Base-by-base conservation (phyloP, 2,888 invertebrate species). In the Tachina grossa region DNA sequence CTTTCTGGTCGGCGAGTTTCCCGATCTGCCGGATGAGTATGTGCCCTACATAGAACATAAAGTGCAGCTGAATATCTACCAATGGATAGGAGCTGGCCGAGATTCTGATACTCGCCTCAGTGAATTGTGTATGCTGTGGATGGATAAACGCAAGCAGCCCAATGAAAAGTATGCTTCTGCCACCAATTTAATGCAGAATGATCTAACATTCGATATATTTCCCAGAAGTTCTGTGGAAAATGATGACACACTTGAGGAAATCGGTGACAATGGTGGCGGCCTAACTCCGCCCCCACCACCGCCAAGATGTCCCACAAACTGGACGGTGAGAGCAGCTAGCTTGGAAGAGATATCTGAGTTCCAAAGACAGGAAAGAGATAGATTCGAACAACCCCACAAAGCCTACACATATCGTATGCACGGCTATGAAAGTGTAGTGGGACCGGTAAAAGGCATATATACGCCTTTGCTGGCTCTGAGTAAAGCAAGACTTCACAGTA, bases 61-160 rank as follows among this genome's bases (percentile, higher is more conserved):
- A 91, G 93, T 94, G 1, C 94, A 94, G 84, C 92, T 95, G 85
- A 95, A 95, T 90, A 94, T 94, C 82, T 92, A 93, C 87, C 92
- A 92, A 90, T 98, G 98, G 98, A 98, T 98, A 84, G 98, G 98
- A 2, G 97, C 97, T 9, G 98, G 98, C 0, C 94, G 98, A 8
- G 98, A 98, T 91, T 96, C 97, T 3, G 98, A 98, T 92, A 94
- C 95, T 5, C 94, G 96, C 55, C 93, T 98, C 14, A 93, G 95
- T 8, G 94, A 95, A 5, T 93, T 98, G 75, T 97, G 96, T 90
- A 95, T 95, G 84, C 95, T 96, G 88, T 98, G 98, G 97, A 93
- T 97, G 87, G 94, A 95, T 45, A 94, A 96, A 61, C 92, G 94
- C 49, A 93, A 93, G 74, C 94, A 94, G 74, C 89, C 92, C 87